Base-by-base conservation (phyloP, 2,888 invertebrate species). In the Dryomyza anilis region DNA sequence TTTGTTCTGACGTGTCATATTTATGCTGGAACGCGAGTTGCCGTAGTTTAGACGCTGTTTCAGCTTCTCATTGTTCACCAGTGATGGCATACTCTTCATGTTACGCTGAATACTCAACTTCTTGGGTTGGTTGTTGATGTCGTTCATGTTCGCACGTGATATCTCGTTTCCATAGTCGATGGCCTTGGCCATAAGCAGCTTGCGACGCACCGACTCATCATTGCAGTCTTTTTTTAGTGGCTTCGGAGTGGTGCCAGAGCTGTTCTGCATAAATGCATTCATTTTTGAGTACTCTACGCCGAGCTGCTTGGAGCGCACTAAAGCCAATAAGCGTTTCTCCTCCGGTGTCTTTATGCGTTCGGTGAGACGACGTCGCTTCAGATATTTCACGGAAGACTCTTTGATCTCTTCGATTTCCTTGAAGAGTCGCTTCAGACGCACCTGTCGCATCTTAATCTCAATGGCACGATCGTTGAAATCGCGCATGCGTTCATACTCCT, bases 401-500 rank as follows among this genome's bases (percentile, higher is more conserved):
- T 74, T 78, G 3, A 77, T 74, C 21, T 77, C 73, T 53, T 76
- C 77, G 29, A 80, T 78, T 14, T 79, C 72, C 2, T 72, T 72
- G n/a, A 78, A 78, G 1, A 79, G 67, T 0, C 76, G 74, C 66
- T 74, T 75, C 27, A 79, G 64, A 0, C 78, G 76, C 63, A 75
- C 72, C 65, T 77, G 69, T 0, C 80, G 76, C 77, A 79, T 78
- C 65, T 74, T 77, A 43, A 70, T 71, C 63, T 78, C 78, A 23
- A 79, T 76, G 21, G 77, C 73, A 27, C 69, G 75, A 53, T 77
- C 77, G 21, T 79, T 74, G 63, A 77, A 73, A 53, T 76, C 74
- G 59, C 74, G 73, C 1, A 78, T 75, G 8, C 77, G 75, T 21
- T 79, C 78, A 27, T 76, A 79, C 65, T 79, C 80, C 50, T 78